Percentiles rank a stretch among this genome's conserved stretches.
Conservation (phyloP, 2,113 vertebrate genomes). For the Hydrolagus affinis region DNA sequence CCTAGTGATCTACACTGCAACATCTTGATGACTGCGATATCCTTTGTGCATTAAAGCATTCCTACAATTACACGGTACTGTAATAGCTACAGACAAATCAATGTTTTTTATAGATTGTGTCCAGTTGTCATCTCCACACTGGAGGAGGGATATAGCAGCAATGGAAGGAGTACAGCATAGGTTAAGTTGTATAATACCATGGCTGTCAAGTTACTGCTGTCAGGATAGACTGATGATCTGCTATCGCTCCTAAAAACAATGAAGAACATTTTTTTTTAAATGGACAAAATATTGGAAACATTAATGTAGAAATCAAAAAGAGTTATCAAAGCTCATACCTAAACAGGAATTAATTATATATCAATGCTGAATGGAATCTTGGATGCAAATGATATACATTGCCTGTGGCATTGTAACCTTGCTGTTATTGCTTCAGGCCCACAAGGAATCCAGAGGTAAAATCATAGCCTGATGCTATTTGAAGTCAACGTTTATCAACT, state of each 20-base stretch:
- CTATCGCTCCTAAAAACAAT: neutral
- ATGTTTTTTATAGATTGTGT: too few species aligned
- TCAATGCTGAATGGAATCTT: neutral
- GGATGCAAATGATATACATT: neutral
- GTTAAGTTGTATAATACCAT: too few species aligned
- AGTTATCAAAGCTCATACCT: neutral
- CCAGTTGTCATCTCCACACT: too few species aligned
- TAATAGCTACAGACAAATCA: too few species aligned
- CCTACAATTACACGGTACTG: too few species aligned
- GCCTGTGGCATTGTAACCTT: neutral
- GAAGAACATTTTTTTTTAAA: neutral
- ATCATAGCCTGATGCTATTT: neutral
- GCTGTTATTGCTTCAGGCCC: neutral
- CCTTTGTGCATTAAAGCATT: too few species aligned
- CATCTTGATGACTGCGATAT: too few species aligned
- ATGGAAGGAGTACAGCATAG: neutral
- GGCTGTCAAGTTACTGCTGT: too few species aligned
- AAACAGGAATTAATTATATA: neutral
- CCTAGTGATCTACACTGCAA: too few species aligned
- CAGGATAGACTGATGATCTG: neutral
- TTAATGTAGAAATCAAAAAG: neutral
- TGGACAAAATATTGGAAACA: neutral
- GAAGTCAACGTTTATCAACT: too few species aligned
- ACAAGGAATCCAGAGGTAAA: neutral
- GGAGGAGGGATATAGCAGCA: neutral